phyloP scores from a whole-genome alignment of 2,888 invertebrate species.

The Ectobius pallidus region DNA sequence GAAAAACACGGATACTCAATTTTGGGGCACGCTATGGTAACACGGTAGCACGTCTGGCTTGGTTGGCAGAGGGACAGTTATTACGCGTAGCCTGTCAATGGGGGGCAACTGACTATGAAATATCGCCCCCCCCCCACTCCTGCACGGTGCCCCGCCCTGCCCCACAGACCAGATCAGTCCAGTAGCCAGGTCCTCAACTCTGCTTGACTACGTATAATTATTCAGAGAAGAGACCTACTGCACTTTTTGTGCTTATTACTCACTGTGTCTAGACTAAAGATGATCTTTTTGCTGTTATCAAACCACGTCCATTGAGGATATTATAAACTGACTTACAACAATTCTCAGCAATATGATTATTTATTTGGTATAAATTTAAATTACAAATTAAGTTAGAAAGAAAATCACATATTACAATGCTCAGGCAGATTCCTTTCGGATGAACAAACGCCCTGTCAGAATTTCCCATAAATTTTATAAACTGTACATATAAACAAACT shows the following conservation, averaged over 20 bases:
- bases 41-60: neutral
- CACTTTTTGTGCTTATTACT: neutral
- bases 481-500: no score
- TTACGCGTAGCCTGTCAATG: neutral
- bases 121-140: neutral
- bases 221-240: neutral
- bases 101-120: constrained; percentile 5
- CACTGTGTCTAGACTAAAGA: neutral
- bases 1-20: no score
- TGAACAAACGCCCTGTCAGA: no score
- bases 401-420: no score
- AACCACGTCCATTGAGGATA: no score
- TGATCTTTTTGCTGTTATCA: no score
- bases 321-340: no score
- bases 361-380: no score
- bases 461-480: no score
- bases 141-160: neutral
- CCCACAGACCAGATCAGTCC: neutral
- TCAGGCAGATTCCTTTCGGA: no score
- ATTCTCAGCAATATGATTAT: no score
- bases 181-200: neutral
- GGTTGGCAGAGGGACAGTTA: neutral
- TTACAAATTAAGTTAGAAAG: no score
- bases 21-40: neutral
- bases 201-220: neutral